phyloP scores from a whole-genome alignment of 2,888 invertebrate species.

The Amiota minor region DNA sequence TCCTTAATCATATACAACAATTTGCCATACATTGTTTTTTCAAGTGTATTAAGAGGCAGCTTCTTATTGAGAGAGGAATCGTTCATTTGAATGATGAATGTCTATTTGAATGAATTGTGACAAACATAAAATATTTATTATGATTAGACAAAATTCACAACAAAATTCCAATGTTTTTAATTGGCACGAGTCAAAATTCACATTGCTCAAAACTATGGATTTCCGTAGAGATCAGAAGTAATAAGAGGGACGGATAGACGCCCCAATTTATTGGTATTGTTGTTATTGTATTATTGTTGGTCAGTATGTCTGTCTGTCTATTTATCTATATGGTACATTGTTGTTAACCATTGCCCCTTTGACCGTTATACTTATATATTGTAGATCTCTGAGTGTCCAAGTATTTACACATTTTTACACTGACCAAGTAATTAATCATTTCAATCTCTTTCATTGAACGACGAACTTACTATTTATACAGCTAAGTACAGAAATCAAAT shows the following conservation, averaged over 20 bases:
- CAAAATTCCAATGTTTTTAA: not conserved
- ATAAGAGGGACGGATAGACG: not conserved
- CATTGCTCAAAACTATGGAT: too few relatives aligned
- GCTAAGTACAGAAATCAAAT: not conserved
- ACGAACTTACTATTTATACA: not conserved
- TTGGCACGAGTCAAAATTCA: conserved; percentile 65
- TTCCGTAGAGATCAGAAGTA: not conserved
- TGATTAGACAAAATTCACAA: not conserved
- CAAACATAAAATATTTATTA: conserved; percentile 59
- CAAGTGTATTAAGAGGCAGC: too few relatives aligned
- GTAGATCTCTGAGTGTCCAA: conserved; percentile 6
- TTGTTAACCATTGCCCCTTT: too few relatives aligned
- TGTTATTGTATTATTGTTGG: not conserved
- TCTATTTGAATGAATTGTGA: conserved; percentile 59
- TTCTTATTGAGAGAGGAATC: too few relatives aligned
- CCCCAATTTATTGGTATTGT: conserved; percentile 36
- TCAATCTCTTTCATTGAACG: not conserved
- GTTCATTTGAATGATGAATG: conserved; percentile 53
- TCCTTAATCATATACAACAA: too few relatives aligned
- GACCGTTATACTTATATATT: too few relatives aligned
- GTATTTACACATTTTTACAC: conserved; percentile 53
- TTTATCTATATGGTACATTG: not conserved
- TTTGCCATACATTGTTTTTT: too few relatives aligned
- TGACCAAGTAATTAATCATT: conserved; percentile 63
- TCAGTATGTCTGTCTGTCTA: not conserved